A percentile compares a stretch with the other conserved stretches of the same genome.
phyloP scores from a whole-genome alignment of 2,113 vertebrate genomes.

The Gila orcuttii region DNA sequence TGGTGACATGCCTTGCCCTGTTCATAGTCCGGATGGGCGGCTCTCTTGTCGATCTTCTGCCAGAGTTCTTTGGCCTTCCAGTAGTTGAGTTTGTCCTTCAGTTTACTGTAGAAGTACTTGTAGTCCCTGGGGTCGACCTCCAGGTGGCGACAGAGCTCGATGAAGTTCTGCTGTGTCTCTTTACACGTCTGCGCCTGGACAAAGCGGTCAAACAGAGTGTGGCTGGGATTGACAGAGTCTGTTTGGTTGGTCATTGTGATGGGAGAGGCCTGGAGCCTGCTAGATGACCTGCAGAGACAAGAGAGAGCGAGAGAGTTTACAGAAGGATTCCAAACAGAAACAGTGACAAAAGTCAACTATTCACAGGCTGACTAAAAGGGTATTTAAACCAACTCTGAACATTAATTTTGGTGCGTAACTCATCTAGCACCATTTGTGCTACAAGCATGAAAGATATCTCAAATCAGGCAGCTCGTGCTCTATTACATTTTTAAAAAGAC shows the following conservation, averaged over 20 bases:
- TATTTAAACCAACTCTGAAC: background rate
- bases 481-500: no score
- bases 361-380: background rate
- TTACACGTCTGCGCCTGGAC: slow-evolving; percentile 79
- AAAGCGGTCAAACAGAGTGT: slow-evolving; percentile 84
- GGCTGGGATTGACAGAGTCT: slow-evolving; percentile 74
- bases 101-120: slow-evolving; percentile 78
- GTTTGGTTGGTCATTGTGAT: slow-evolving; percentile 64
- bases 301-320: background rate
- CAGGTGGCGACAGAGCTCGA: slow-evolving; percentile 79
- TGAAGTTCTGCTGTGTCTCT: slow-evolving; percentile 82
- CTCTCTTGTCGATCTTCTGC: slow-evolving; percentile 91
- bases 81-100: slow-evolving; percentile 89
- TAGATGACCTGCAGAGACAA: slow-evolving; percentile 1
- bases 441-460: background rate
- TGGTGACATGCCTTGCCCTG: slow-evolving; percentile 81
- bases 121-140: slow-evolving; percentile 76
- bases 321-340: background rate
- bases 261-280: slow-evolving; percentile 19
- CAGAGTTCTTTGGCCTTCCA: slow-evolving; percentile 94
- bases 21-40: slow-evolving; percentile 81
- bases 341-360: background rate
- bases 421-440: background rate
- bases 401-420: background rate
- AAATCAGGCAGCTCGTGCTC: no score